phyloP scores from a whole-genome alignment of 2,797 vertebrate genomes.

The Nyctalus aviator region DNA sequence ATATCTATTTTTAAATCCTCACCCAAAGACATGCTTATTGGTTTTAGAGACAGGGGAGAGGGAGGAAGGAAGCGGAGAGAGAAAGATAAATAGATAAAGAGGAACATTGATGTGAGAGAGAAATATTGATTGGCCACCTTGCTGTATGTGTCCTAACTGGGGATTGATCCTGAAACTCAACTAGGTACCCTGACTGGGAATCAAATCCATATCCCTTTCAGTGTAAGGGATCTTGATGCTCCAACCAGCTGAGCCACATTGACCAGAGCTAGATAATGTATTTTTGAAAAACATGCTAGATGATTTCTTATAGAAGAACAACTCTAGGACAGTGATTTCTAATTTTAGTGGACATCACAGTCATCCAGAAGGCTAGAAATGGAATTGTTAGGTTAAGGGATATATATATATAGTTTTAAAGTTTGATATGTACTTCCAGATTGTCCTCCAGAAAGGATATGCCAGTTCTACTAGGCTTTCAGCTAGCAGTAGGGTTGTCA shows the following conservation, averaged over 20 bases:
- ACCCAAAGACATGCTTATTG: not conserved
- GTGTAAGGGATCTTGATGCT: not conserved
- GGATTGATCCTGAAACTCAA: not conserved
- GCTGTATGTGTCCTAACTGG: not conserved
- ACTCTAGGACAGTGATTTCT: not conserved
- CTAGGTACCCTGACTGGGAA: not conserved
- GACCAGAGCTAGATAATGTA: not conserved
- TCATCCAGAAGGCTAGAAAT: not conserved
- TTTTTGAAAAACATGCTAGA: not conserved
- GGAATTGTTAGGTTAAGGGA: not conserved
- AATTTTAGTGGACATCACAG: not conserved
- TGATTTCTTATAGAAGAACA: constrained; percentile 47
- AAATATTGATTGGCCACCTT: not conserved
- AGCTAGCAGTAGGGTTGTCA: not conserved
- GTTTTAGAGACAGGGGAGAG: not conserved
- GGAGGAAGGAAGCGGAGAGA: not conserved
- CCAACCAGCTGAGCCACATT: not conserved
- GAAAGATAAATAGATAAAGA: not conserved
- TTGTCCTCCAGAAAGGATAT: not conserved
- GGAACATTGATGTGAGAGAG: not conserved
- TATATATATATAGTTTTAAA: not conserved
- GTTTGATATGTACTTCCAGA: not conserved
- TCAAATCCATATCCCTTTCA: not conserved
- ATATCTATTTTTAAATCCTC: not conserved
- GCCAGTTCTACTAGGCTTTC: not conserved